Evolutionary conservation across 2,797 vertebrate species (phyloP).

Genomic region (Vipera ursinii): DNA sequence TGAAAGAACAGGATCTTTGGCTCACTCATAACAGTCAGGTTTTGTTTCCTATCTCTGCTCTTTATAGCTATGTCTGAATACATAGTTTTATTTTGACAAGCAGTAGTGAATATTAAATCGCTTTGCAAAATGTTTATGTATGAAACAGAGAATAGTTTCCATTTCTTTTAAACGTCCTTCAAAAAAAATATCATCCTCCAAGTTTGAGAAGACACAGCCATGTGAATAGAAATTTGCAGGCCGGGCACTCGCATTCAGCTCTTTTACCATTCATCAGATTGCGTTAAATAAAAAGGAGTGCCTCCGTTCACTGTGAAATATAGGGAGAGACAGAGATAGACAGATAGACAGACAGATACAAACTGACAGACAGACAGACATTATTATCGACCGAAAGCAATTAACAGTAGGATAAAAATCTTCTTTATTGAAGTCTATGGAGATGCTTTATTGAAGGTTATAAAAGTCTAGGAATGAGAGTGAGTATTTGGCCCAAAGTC

Average conservation of each 20-base stretch:
- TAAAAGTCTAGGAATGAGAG: neutral
- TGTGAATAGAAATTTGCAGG: conserved; percentile 9
- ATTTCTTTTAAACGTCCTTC: conserved; percentile 46
- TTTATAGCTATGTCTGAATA: conserved; percentile 46
- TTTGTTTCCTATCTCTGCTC: conserved; percentile 60
- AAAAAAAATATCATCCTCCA: conserved; percentile 41
- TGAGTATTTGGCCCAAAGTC: neutral
- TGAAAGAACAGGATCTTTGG: conserved; percentile 63
- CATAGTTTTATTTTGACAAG: conserved; percentile 55
- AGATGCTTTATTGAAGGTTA: neutral
- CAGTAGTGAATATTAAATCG: conserved; percentile 58
- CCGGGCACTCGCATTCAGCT: neutral
- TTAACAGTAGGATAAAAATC: neutral
- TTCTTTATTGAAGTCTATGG: too few relatives aligned
- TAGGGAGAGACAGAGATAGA: neutral
- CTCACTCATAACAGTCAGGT: conserved; percentile 49
- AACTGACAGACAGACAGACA: too few relatives aligned
- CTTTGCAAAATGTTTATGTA: conserved; percentile 65
- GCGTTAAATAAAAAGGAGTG: conserved; percentile 11
- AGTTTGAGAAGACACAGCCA: conserved; percentile 30
- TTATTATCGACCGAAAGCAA: neutral
- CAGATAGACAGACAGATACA: too few relatives aligned
- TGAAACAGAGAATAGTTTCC: conserved; percentile 59
- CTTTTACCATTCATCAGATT: conserved; percentile 11
- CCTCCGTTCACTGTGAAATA: neutral